Conservation (phyloP, 2,888 invertebrate species). For the Nasonovia ribisnigri region DNA sequence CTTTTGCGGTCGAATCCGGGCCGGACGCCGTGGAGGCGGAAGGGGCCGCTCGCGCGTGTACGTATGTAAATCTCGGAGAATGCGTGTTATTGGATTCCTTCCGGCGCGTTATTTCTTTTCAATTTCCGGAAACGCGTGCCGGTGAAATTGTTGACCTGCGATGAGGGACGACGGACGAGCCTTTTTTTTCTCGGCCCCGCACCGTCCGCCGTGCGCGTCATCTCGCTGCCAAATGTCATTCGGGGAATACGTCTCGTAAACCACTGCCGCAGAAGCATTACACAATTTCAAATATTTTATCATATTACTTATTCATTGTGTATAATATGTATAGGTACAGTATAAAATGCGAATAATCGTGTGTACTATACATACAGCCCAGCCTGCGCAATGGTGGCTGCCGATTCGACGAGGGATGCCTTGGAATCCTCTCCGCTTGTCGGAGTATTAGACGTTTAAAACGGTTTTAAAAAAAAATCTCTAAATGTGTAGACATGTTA, state of each 20-base stretch:
- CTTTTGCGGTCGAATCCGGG: conserved; percentile 61
- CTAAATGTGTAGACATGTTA: not conserved
- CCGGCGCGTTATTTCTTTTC: conserved; percentile 63
- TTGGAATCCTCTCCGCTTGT: not conserved
- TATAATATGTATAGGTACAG: not conserved
- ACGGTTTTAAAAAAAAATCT: not conserved
- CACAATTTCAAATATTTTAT: conserved; percentile 48
- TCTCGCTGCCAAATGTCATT: conserved; percentile 28
- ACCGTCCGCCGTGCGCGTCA: not conserved
- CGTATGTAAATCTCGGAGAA: conserved; percentile 62
- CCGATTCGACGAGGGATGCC: not conserved
- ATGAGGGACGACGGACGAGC: not conserved
- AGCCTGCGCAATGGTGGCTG: not conserved
- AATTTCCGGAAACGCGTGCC: conserved; percentile 48
- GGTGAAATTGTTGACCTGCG: conserved; percentile 57
- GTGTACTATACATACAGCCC: too few relatives aligned
- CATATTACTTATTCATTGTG: not conserved
- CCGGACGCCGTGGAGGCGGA: not conserved
- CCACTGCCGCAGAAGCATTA: not conserved
- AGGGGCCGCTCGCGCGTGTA: not conserved
- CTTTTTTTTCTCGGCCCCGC: not conserved
- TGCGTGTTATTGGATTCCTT: conserved; percentile 62
- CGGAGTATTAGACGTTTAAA: not conserved
- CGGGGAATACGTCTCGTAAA: not conserved
- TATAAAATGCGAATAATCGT: not conserved